Conservation (phyloP, 2,888 invertebrate species). For the Calameuta filiformis region DNA sequence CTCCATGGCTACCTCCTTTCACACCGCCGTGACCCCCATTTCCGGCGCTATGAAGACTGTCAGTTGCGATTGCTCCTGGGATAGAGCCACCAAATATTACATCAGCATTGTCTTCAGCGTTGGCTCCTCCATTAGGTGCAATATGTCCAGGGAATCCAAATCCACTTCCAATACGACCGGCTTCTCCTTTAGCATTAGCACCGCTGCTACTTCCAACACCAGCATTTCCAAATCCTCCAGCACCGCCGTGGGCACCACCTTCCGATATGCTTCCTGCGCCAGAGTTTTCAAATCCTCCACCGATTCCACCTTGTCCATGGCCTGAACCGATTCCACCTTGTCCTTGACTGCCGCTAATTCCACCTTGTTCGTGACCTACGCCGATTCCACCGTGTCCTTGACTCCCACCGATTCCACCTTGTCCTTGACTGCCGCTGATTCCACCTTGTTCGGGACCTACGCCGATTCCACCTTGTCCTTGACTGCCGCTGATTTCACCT, state of each 20-base stretch:
- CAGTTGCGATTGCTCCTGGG: too few relatives aligned
- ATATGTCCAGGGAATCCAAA: neutral
- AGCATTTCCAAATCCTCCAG: neutral
- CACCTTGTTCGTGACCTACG: neutral
- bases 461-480: too few relatives aligned
- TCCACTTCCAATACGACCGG: conserved; percentile 1
- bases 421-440: neutral
- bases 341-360: neutral
- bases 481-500: neutral
- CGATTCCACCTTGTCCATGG: neutral
- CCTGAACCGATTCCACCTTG: neutral
- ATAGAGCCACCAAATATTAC: too few relatives aligned
- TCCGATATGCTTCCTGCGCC: neutral
- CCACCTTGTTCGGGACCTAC: neutral
- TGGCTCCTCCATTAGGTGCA: too few relatives aligned
- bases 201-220: neutral
- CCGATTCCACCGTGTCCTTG: conserved; percentile 1
- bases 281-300: neutral
- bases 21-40: neutral
- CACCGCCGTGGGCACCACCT: neutral
- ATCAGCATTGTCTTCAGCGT: too few relatives aligned
- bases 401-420: neutral
- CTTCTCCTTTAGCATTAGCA: neutral
- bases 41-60: too few relatives aligned
- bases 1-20: neutral